Conservation (phyloP, 1,140 invertebrate species). For the Hypsibius dujardini region DNA sequence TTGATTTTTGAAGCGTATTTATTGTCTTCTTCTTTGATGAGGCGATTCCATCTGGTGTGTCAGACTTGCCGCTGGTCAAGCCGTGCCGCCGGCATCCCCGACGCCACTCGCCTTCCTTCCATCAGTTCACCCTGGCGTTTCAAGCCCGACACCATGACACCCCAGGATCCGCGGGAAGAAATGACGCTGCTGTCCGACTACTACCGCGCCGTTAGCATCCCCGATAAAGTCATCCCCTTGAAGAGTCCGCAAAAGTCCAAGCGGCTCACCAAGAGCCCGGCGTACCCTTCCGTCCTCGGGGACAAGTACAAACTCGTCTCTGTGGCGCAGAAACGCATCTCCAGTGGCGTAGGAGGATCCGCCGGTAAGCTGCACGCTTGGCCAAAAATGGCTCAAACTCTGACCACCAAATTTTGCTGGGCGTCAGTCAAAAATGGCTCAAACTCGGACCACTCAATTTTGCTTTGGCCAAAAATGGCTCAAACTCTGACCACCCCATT, state of each 20-base stretch:
- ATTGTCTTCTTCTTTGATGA: background rate
- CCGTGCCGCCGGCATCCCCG: conserved; percentile 11
- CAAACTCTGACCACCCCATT: too few relatives aligned
- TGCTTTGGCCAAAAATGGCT: too few relatives aligned
- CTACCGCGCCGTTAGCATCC: background rate
- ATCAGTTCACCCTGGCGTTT: background rate
- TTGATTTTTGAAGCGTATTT: too few relatives aligned
- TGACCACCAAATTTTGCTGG: background rate
- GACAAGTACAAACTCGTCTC: conserved; percentile 8
- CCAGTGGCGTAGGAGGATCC: background rate
- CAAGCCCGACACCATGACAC: background rate
- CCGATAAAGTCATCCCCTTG: background rate
- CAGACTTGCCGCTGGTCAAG: background rate
- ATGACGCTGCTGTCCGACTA: background rate
- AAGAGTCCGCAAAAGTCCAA: background rate
- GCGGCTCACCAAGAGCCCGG: background rate
- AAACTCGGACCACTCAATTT: too few relatives aligned
- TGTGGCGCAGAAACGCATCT: conserved; percentile 12
- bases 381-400: background rate
- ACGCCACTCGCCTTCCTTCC: background rate
- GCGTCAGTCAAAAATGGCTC: too few relatives aligned
- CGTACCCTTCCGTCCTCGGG: background rate
- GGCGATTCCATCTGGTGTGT: conserved; percentile 9
- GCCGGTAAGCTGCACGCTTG: background rate
- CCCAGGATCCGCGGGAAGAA: background rate